phyloP scores from a whole-genome alignment of 2,113 vertebrate genomes.

The Neoarius graeffei region DNA sequence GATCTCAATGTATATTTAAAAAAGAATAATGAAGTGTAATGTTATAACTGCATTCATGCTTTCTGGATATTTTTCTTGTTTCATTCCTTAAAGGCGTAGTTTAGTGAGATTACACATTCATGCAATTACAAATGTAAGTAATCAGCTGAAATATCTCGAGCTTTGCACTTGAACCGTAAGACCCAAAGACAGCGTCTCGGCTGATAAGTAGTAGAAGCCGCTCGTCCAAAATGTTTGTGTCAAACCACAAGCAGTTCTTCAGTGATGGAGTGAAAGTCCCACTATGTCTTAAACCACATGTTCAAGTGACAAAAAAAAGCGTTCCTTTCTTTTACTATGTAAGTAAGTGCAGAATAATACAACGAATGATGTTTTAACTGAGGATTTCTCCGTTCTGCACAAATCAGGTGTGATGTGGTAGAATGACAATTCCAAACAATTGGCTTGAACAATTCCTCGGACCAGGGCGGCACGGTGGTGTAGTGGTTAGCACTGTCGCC shows the following conservation, averaged over 20 bases:
- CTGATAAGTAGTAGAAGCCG: neutral
- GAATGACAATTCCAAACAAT: neutral
- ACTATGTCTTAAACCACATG: neutral
- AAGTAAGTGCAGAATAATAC: neutral
- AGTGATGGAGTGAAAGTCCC: neutral
- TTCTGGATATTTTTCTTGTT: neutral
- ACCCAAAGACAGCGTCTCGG: neutral
- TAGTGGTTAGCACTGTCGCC: no score
- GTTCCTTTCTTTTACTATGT: neutral
- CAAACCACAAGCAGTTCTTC: neutral
- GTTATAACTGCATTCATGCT: neutral
- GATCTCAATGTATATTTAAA: slow-evolving; percentile 8
- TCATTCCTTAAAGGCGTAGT: neutral
- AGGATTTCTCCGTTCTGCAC: neutral
- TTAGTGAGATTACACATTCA: neutral
- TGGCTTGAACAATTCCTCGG: neutral
- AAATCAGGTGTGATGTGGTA: neutral
- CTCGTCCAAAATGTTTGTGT: neutral
- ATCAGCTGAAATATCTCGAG: neutral
- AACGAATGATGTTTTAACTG: no score
- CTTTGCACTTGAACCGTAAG: neutral
- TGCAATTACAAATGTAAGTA: neutral
- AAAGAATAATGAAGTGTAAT: neutral
- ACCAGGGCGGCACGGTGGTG: no score
- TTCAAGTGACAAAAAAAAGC: neutral